Evolutionary conservation across 2,797 vertebrate species (phyloP), one percentile per base, ranked within the genome.

Genomic region (Catamblyrhynchus diadema): DNA sequence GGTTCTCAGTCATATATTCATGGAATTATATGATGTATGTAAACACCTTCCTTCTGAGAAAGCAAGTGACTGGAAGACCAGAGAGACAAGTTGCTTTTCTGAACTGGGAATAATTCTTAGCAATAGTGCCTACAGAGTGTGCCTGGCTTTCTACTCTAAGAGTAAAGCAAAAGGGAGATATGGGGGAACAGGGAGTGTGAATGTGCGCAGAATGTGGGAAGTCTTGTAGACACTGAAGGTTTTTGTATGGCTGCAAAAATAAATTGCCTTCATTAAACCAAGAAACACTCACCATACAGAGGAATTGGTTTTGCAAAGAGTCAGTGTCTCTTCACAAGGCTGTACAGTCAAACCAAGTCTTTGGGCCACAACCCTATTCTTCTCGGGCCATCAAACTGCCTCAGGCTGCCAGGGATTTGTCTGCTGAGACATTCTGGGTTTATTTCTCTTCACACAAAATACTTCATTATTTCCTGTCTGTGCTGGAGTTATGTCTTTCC

Each of bases 391-490:
- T 92, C 82, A 69, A 18, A 81, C 66, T 77, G 87, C 90, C 86
- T 91, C 79, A 30, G 88, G 81, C 93, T 95, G 92, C 81, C 78
- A 60, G 90, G 61, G 64, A 6, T 60, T 87, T 93, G 93, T 84
- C 91, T 89, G 90, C 92, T 86, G 90, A 84, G 93, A 69, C 72
- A 41, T 88, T 74, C 48, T 32, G 80, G 64, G 14, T 88, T 79
- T 88, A 67, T 69, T 94, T 94, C 90, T 70, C 61, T 65, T 92
- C 81, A 87, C 86, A 84, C 75, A 95, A 83, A 86, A 91, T 84
- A n/a, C 81, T 93, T 94, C 83, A 48, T 94, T 91, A 95, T 96
- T 95, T 95, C 92, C 91, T 94, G 94, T 83, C 93, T 81, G 10
- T 83, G 75, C 47, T 81, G 75, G 41, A 81, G 71, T 78, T 91